These are phyloP conservation scores for Chelonia mydas DNA, from an alignment of 2,797 vertebrate species.

Conservation along the genomic window DNA sequence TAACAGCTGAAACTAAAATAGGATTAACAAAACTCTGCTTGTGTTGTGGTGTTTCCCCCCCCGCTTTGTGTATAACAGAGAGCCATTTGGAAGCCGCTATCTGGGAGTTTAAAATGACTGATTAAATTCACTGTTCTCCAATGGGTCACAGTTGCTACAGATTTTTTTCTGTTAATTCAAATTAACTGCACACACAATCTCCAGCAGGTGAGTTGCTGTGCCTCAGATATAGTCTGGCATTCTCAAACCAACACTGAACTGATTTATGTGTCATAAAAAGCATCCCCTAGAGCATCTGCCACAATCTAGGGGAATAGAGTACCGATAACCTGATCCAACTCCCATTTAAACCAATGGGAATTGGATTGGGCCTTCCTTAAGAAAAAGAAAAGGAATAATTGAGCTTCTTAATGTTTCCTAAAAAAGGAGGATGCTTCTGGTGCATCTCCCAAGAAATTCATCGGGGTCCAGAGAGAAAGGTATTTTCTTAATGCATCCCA, in stretches of 20 bases:
- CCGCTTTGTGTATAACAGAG: not conserved
- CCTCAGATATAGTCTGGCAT: not conserved
- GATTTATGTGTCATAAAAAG: not conserved
- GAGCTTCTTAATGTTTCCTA: not conserved
- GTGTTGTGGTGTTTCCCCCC: not conserved
- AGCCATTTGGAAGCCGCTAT: not conserved
- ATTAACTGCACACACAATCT: not conserved
- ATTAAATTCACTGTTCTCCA: not conserved
- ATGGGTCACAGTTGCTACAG: not conserved
- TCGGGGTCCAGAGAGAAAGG: not conserved
- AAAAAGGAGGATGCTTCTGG: not conserved
- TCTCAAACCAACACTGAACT: not conserved
- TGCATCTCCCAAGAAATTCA: not conserved
- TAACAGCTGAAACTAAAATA: not conserved
- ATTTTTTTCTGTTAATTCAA: not conserved
- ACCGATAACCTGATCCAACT: rapidly evolving
- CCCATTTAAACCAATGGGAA: not conserved
- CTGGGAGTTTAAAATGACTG: not conserved
- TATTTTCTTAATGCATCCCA: not conserved
- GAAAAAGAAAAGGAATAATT: not conserved
- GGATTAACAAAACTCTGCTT: constrained; percentile 21
- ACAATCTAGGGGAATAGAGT: not conserved
- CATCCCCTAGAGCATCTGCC: not conserved
- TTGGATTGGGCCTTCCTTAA: not conserved
- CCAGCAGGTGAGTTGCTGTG: not conserved